Evolutionary conservation across 2,888 invertebrate genomes (phyloP), one percentile per base, ranked within the genome.

Genomic region (Sthenelais limicola): DNA sequence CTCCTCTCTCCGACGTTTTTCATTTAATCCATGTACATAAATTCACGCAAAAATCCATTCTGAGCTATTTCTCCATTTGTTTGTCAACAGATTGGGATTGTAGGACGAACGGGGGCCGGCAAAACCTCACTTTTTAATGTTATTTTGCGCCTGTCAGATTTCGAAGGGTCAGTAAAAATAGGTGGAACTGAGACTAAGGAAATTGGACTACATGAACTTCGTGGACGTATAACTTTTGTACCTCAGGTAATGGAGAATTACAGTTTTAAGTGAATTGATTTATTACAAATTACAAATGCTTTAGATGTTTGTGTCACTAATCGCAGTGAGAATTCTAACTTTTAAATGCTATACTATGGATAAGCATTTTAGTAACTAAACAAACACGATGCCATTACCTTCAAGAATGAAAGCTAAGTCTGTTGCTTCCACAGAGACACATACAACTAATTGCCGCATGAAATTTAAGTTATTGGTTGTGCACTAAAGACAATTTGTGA

Each of bases 51-150:
- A 43, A 43, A 18, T 18, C 9, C 9, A 43, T 18, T 12, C 43
- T 43, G 9, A 12, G 43, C 9, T 43, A 43, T 43, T 43, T 9
- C 43, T 12, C 43, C 9, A 12, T 12, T 18, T 43, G 9, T 43
- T 43, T 12, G 9, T 9, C 43, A 12, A 18, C 21, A 62, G 62
- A 18, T 62, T 12, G 62, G 62, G 24, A 62, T 62, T 15, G 62
- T 62, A 15, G 62, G 62, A 3, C 62, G 62, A 24, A 62, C 62
- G 24, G 62, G 62, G 12, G 35, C 62, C 1, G 62, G 62, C 18
- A 62, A 62, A 24, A 38, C 62, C 4, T 38, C 62, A 24, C 15
- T 62, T 1, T 62, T 62, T 35, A 62, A 62, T 28, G 38, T 62
- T 1, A 4, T 62, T 21, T 24, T 62, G 38, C 3, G 62, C 26